Conservation (phyloP, 2,888 invertebrate species). For the Nephrotoma appendiculata region DNA sequence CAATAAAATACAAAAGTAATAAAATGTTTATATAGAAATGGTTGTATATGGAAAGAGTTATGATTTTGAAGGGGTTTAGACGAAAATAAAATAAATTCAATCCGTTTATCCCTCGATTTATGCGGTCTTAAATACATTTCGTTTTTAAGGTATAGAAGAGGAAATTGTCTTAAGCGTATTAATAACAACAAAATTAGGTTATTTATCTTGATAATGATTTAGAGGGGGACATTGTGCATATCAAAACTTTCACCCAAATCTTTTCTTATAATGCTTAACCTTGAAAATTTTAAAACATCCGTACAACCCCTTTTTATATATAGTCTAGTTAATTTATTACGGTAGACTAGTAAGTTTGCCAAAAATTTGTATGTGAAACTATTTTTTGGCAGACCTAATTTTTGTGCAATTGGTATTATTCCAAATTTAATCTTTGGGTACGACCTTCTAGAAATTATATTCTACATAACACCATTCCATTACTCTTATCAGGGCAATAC, state of each 20-base stretch:
- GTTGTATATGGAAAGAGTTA: background rate
- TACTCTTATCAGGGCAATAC: background rate
- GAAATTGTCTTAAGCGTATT: background rate
- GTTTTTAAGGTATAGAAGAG: background rate
- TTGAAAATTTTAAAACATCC: background rate
- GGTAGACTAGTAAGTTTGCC: background rate
- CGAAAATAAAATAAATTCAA: background rate
- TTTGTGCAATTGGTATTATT: background rate
- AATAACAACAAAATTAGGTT: background rate
- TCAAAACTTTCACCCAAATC: background rate
- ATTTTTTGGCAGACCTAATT: background rate
- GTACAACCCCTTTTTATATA: background rate
- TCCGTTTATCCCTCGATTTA: background rate
- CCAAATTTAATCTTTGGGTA: background rate
- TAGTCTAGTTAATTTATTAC: background rate
- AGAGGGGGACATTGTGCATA: background rate
- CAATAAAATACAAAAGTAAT: background rate
- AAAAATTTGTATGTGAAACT: background rate
- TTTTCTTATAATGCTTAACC: background rate
- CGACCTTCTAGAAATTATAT: background rate
- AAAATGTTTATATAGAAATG: background rate
- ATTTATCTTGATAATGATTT: background rate
- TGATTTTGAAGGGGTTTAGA: background rate
- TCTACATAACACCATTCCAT: background rate
- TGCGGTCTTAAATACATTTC: background rate